These are phyloP conservation scores for Todiramphus saurophagus DNA, from an alignment of 2,113 vertebrate species.

Conservation along the genomic window DNA sequence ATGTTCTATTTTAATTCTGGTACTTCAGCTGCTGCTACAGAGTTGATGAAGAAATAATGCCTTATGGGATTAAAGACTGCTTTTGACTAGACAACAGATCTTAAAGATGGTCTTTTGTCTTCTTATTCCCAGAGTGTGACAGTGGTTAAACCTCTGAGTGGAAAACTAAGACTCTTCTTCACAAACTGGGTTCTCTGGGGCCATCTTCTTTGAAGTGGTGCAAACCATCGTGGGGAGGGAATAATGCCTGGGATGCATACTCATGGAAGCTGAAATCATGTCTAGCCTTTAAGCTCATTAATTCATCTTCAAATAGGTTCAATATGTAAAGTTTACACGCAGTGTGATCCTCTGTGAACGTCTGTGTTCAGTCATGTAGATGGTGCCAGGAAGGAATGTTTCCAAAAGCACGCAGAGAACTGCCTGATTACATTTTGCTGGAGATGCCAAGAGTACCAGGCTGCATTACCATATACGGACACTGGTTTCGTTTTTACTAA, in stretches of 20 bases:
- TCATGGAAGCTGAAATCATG: neutral
- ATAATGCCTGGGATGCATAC: neutral
- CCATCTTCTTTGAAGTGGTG: neutral
- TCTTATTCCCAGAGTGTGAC: neutral
- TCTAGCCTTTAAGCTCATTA: neutral
- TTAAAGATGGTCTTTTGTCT: neutral
- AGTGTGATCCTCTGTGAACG: neutral
- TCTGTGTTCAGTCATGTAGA: neutral
- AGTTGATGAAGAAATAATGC: neutral
- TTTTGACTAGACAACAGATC: neutral
- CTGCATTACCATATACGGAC: neutral
- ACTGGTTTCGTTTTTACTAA: constrained; percentile 11
- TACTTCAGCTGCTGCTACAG: neutral
- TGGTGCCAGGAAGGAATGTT: neutral
- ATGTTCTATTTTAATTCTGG: neutral
- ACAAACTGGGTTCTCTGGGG: neutral
- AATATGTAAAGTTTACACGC: neutral
- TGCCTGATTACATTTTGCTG: neutral
- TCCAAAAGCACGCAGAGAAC: neutral
- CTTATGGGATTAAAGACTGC: neutral
- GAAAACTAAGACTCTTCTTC: neutral
- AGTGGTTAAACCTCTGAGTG: neutral
- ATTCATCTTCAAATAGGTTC: neutral
- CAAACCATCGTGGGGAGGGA: neutral
- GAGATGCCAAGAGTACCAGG: neutral